Evolutionary conservation across 2,113 vertebrate species (phyloP).

Genomic region (Anolis carolinensis): DNA sequence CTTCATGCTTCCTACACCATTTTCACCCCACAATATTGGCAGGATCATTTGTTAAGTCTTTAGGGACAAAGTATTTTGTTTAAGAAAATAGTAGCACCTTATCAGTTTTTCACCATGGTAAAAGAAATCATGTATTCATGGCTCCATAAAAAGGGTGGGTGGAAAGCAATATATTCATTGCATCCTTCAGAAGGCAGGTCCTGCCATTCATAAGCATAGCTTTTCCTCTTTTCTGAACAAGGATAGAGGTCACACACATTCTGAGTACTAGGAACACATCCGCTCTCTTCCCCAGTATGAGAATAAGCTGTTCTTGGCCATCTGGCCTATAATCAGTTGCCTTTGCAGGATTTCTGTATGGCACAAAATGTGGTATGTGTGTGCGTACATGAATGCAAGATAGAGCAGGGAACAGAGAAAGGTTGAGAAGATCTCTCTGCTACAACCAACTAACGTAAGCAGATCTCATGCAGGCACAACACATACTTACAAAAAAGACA

Average conservation of each 20-base stretch:
- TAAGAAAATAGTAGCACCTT: not conserved
- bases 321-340: not conserved
- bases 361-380: not conserved
- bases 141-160: not conserved
- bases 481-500: not conserved
- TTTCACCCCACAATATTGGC: not conserved
- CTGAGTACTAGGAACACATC: not conserved
- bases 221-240: not conserved
- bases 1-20: not conserved
- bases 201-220: not conserved
- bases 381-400: not conserved
- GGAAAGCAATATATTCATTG: not conserved
- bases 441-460: not conserved
- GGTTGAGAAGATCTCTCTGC: not conserved
- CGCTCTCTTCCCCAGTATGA: not conserved
- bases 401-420: not conserved
- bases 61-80: not conserved
- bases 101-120: not conserved
- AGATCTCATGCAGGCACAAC: not conserved
- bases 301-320: not conserved
- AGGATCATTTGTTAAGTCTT: not conserved
- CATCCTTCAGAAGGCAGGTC: not conserved
- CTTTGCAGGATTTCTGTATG: not conserved
- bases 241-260: not conserved
- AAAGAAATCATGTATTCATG: not conserved